These are phyloP conservation scores for Pagrus major DNA, from an alignment of 2,113 vertebrate genomes.

Conservation along the genomic window DNA sequence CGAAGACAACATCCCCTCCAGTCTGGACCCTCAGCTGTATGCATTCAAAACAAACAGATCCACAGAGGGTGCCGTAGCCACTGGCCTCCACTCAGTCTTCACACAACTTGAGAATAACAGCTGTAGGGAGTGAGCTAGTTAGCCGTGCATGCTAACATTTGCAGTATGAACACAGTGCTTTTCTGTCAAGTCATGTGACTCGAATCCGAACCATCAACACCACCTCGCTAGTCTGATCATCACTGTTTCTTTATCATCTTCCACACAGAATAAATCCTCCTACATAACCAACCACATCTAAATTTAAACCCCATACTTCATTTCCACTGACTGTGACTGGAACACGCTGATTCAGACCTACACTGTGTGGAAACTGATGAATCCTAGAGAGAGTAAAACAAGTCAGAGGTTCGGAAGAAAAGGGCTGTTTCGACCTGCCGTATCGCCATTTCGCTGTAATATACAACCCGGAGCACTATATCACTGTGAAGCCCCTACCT, in stretches of 20 bases:
- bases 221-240: neutral
- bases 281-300: neutral
- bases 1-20: too few relatives aligned
- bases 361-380: constrained; percentile 21
- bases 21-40: neutral
- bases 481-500: constrained; percentile 5
- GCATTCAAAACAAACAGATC: too few relatives aligned
- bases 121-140: neutral
- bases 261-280: neutral
- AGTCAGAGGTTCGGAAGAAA: constrained; percentile 20
- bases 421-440: neutral
- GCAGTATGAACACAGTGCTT: too few relatives aligned
- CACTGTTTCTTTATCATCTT: neutral
- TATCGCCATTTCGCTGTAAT: constrained; percentile 26
- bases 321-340: constrained; percentile 20
- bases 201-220: neutral
- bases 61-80: too few relatives aligned
- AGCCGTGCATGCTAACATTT: neutral
- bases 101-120: too few relatives aligned
- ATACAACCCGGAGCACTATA: constrained; percentile 4
- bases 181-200: neutral
- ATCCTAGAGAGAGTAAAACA: constrained; percentile 34
- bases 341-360: constrained; percentile 47
- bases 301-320: constrained; percentile 33
- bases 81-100: too few relatives aligned